Evolutionary conservation across 2,888 invertebrate genomes (phyloP), one percentile per base, ranked within the genome.

Genomic region (Papilio gigon): DNA sequence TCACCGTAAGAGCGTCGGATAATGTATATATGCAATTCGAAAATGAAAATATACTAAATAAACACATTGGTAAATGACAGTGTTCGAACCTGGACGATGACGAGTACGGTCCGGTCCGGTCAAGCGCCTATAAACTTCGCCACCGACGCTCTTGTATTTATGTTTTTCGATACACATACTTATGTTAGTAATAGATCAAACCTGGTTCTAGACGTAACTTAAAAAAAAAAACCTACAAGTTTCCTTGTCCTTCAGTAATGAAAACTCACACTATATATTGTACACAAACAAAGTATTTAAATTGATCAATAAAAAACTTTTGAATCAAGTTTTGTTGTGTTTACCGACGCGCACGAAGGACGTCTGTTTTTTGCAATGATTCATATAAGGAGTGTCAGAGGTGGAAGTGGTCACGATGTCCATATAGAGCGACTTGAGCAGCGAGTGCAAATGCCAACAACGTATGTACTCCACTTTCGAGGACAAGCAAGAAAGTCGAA

Each of bases 261-360:
- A 6, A 40, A 40, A 40, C n/a, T n/a, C n/a, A 40, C 40, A 8
- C 25, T 25, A 20, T 22, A 47, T 50, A 25, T 50, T 50, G 8
- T 47, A 27, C 50, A 25, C 22, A 25, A 5, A 50, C n/a, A 53
- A 56, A 30, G 27, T 30, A 56, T 30, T 56, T 56, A 56, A 56
- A 56, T 56, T 56, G 53, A 17, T 27, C 25, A 47, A 47, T 30
- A 30, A 56, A n/a, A 56, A 56, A 25, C 30, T 56, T 56, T 17
- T 37, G 17, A 33, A 30, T 47, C n/a, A 64, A 64, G 35, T 25
- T 40, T 17, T 40, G 64, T 71, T n/a, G 68, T 73, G 73, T 73
- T 75, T 72, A 74, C 73, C 71, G 74, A 72, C 71, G 67, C 14
- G 58, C 30, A 47, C 40, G 74, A 76, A 76, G 77, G 75, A 71